A percentile compares a stretch with the other conserved stretches of the same genome.
These are phyloP conservation scores for Hycleus cichorii DNA, from an alignment of 1,140 invertebrate species.

Conservation along the genomic window DNA sequence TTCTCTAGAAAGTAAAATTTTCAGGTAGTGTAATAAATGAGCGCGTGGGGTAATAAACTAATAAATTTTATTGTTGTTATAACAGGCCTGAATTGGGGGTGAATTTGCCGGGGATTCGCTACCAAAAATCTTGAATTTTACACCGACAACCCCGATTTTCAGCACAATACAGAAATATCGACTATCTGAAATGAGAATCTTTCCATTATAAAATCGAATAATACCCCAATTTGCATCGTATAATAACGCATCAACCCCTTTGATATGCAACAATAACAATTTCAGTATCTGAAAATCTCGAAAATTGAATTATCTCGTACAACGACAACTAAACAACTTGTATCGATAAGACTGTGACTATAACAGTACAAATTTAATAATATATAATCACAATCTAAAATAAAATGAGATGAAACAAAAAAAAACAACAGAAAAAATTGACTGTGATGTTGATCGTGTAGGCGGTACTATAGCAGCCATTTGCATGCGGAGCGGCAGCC, in stretches of 20 bases:
- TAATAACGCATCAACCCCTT: background rate
- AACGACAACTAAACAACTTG: too few relatives aligned
- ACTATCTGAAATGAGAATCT: background rate
- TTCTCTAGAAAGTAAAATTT: too few relatives aligned
- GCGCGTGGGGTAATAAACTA: too few relatives aligned
- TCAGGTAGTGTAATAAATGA: too few relatives aligned
- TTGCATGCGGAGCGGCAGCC: conserved; percentile 32
- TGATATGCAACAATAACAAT: conserved; percentile 2
- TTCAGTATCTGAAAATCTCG: conserved; percentile 17
- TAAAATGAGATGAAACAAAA: background rate
- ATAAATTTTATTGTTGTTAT: too few relatives aligned
- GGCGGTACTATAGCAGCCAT: conserved; percentile 29
- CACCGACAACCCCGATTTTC: too few relatives aligned
- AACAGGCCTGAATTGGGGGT: too few relatives aligned
- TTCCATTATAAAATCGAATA: background rate
- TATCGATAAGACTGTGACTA: conserved; percentile 6
- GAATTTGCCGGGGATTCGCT: too few relatives aligned
- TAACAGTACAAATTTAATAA: too few relatives aligned
- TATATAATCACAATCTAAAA: too few relatives aligned
- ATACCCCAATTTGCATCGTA: conserved; percentile 2
- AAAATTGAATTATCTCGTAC: conserved; percentile 10
- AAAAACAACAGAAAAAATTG: background rate
- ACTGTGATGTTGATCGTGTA: conserved; percentile 18
- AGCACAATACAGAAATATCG: too few relatives aligned
- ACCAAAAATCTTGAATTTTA: too few relatives aligned